These are phyloP conservation scores for Illadopsis cleaveri DNA, from an alignment of 2,113 vertebrate species.

Conservation along the genomic window DNA sequence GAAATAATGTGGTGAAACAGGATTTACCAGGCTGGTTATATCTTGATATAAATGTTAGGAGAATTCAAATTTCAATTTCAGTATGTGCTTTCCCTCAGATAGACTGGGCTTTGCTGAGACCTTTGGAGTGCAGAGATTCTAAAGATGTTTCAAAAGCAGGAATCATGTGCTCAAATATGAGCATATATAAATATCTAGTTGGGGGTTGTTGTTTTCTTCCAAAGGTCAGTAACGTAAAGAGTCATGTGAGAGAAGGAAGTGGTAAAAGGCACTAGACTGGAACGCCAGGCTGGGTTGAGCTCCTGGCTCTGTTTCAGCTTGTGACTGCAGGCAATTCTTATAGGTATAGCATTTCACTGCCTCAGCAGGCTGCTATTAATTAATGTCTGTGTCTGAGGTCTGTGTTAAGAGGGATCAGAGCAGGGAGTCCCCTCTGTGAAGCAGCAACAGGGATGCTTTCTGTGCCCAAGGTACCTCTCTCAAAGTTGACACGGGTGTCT, in stretches of 20 bases:
- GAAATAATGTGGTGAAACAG: background rate
- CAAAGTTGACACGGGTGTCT: background rate
- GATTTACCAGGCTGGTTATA: background rate
- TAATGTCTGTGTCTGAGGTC: background rate
- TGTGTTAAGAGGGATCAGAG: background rate
- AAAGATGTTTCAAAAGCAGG: background rate
- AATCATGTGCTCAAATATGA: background rate
- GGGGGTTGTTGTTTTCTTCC: background rate
- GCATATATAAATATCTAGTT: background rate
- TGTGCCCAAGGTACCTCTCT: background rate
- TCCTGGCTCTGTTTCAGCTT: background rate
- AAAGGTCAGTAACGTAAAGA: constrained; percentile 7
- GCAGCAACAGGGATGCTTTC: background rate
- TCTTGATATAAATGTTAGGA: background rate
- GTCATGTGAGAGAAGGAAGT: constrained; percentile 44
- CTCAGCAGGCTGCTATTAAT: background rate
- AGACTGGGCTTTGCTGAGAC: background rate
- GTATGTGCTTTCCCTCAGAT: background rate
- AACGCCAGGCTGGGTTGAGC: constrained; percentile 5
- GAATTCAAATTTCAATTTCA: background rate
- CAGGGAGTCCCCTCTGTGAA: background rate
- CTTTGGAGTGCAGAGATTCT: background rate
- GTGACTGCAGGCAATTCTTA: background rate
- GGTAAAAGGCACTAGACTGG: constrained; percentile 41
- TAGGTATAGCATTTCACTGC: background rate